These are phyloP conservation scores for Drosophila mulleri DNA, from an alignment of 2,888 invertebrate genomes.

Conservation along the genomic window DNA sequence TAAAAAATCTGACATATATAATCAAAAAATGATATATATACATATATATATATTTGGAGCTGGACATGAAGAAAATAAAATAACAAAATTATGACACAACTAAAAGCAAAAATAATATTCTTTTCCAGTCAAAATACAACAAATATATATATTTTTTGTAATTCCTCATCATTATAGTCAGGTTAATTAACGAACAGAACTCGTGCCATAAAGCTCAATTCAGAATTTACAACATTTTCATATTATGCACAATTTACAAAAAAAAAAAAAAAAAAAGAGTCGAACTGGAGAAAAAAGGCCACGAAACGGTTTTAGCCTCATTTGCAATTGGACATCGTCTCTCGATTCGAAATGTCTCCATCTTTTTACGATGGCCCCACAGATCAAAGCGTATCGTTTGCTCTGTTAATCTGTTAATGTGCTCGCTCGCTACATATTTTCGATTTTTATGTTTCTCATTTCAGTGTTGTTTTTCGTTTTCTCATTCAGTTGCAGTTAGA, in stretches of 20 bases:
- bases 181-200: background rate
- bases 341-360: conserved; percentile 30
- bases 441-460: conserved; percentile 26
- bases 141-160: background rate
- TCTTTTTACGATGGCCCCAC: conserved; percentile 23
- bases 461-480: background rate
- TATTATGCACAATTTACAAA: background rate
- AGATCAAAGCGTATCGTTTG: conserved; percentile 43
- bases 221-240: background rate
- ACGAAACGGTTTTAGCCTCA: conserved; percentile 24
- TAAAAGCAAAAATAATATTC: background rate
- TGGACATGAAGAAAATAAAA: too few species aligned
- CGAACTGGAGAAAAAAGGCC: conserved; percentile 2
- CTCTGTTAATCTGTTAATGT: conserved; percentile 44
- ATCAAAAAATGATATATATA: background rate
- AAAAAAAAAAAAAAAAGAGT: background rate
- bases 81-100: background rate
- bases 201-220: conserved; percentile 3
- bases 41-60: too few species aligned
- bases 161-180: background rate
- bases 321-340: conserved; percentile 18
- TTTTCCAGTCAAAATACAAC: background rate
- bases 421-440: conserved; percentile 15
- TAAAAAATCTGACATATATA: background rate
- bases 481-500: conserved; percentile 18